These are phyloP conservation scores for Drosophila siamana DNA, from an alignment of 2,888 invertebrate species.

Conservation along the genomic window DNA sequence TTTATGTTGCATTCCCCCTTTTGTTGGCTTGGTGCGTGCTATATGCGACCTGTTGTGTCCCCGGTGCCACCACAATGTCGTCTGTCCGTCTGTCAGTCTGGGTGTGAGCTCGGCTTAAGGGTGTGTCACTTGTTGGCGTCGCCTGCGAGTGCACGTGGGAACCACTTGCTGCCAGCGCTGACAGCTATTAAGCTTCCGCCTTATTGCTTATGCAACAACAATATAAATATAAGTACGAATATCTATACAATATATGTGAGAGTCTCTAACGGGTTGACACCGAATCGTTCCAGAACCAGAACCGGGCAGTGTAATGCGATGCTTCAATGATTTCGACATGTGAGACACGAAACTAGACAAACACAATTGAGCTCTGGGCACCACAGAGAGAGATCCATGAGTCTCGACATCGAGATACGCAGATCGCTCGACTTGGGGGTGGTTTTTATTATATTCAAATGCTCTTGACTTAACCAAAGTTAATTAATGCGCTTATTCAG, in stretches of 20 bases:
- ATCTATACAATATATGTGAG: constrained; percentile 25
- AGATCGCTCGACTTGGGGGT: constrained; percentile 36
- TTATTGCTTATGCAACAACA: constrained; percentile 44
- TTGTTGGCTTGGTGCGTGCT: constrained; percentile 68
- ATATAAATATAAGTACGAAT: no score
- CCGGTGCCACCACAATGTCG: constrained; percentile 17
- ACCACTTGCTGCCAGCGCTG: constrained; percentile 28
- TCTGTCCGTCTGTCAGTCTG: no score
- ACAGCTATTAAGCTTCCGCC: constrained; percentile 60
- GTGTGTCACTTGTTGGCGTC: constrained; percentile 75
- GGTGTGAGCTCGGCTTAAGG: constrained; percentile 44
- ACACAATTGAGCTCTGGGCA: neutral
- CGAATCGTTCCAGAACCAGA: constrained; percentile 58
- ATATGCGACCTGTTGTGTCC: constrained; percentile 50
- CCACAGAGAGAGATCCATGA: constrained; percentile 42
- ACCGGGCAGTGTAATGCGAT: constrained; percentile 55
- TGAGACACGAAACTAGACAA: constrained; percentile 39
- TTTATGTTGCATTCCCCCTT: constrained; percentile 55
- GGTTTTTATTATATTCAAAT: constrained; percentile 5
- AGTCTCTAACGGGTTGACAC: constrained; percentile 55
- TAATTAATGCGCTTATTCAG: neutral
- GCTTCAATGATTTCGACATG: constrained; percentile 68
- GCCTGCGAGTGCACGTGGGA: constrained; percentile 64
- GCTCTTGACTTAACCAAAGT: constrained; percentile 2
- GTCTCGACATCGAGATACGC: constrained; percentile 36